phyloP scores from a whole-genome alignment of 2,113 vertebrate genomes.

The Caracal caracal region DNA sequence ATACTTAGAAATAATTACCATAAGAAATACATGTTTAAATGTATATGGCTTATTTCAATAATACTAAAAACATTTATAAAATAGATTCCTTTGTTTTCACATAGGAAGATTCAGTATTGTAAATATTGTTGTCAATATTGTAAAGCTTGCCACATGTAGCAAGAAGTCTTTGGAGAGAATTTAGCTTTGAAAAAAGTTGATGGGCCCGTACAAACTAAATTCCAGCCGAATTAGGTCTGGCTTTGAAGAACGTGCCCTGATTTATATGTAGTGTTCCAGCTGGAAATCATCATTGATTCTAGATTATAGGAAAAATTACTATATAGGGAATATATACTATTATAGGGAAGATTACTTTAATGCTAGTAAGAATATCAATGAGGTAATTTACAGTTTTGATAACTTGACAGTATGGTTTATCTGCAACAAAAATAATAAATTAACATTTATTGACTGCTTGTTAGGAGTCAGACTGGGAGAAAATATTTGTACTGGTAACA shows the following conservation, averaged over 20 bases:
- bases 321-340: too few species aligned
- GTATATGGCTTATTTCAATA: neutral
- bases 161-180: constrained; percentile 40
- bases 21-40: constrained; percentile 21
- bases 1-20: constrained; percentile 10
- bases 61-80: neutral
- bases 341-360: neutral
- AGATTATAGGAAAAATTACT: neutral
- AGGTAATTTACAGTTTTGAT: neutral
- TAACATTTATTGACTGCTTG: neutral
- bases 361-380: constrained; percentile 18
- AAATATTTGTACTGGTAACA: neutral
- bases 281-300: neutral
- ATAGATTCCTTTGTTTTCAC: neutral
- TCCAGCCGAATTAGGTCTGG: neutral
- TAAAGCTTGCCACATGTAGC: neutral
- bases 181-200: constrained; percentile 41
- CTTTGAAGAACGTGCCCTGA: constrained; percentile 11
- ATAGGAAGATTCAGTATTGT: neutral
- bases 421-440: constrained; percentile 10
- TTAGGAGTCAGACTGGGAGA: neutral
- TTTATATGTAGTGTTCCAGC: neutral
- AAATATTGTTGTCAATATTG: neutral
- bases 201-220: constrained; percentile 9
- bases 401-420: neutral